A percentile compares a stretch with the other conserved stretches of the same genome.
These are phyloP conservation scores for Tetraodon nigroviridis DNA, from an alignment of 2,113 vertebrate genomes.

Conservation along the genomic window DNA sequence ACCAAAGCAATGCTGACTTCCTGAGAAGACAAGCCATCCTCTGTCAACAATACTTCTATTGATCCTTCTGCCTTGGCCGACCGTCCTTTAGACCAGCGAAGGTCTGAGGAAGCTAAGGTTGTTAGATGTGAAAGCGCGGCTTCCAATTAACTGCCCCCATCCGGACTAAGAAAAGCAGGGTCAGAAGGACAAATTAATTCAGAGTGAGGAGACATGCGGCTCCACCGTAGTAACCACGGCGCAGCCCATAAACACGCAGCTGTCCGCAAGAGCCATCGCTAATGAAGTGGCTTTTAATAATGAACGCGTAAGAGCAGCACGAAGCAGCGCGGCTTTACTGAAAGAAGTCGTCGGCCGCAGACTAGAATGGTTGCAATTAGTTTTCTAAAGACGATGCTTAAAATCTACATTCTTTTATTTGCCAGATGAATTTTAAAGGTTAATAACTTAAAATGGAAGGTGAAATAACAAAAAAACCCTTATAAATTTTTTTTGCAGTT, in stretches of 20 bases:
- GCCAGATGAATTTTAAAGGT: too few species aligned
- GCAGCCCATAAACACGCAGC: constrained; percentile 16
- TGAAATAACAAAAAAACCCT: too few species aligned
- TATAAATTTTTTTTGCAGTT: too few species aligned
- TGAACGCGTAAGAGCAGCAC: constrained; percentile 6
- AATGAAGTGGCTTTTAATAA: constrained; percentile 25
- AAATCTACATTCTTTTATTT: not conserved
- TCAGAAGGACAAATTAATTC: constrained; percentile 14
- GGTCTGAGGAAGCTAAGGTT: constrained; percentile 1
- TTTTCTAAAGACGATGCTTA: not conserved
- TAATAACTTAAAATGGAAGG: too few species aligned
- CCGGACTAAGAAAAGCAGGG: constrained; percentile 10
- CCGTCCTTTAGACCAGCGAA: constrained; percentile 40
- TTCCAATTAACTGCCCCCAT: constrained; percentile 5
- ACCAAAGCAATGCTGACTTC: constrained; percentile 56
- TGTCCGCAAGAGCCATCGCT: constrained; percentile 16
- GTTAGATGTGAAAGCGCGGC: constrained; percentile 6
- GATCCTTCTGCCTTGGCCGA: constrained; percentile 54
- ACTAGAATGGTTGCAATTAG: not conserved
- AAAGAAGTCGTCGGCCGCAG: not conserved
- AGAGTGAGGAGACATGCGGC: constrained; percentile 12
- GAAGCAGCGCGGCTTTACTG: not conserved
- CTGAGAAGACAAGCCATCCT: constrained; percentile 61
- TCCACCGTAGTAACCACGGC: constrained; percentile 34
- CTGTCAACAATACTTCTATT: constrained; percentile 64